Evolutionary conservation across 2,113 vertebrate genomes (phyloP).

Genomic region (Psilopogon haemacephalus): DNA sequence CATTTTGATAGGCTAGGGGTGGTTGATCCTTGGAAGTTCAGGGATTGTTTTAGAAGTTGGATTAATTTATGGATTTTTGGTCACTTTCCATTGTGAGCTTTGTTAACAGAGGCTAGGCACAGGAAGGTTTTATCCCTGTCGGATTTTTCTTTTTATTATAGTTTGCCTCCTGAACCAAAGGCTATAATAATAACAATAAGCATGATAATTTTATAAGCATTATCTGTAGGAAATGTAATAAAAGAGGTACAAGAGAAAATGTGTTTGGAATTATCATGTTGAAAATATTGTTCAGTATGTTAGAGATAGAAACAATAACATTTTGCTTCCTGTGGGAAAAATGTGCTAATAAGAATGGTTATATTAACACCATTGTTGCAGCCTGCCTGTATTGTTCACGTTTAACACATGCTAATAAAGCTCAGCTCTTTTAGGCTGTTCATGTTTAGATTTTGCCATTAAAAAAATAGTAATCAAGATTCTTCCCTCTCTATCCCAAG

Average conservation of each 20-base stretch:
- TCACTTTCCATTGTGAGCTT: not conserved
- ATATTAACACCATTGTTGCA: conserved; percentile 16
- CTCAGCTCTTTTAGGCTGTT: not conserved
- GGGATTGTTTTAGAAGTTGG: not conserved
- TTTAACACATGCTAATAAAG: not conserved
- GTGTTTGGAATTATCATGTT: conserved; percentile 42
- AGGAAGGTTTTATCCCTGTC: not conserved
- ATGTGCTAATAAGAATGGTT: conserved; percentile 29
- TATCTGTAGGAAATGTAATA: conserved; percentile 63
- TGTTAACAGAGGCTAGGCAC: conserved; percentile 1
- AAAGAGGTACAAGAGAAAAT: conserved; percentile 50
- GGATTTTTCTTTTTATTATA: conserved; percentile 41
- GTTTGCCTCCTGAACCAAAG: conserved; percentile 33
- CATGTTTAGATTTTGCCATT: not conserved
- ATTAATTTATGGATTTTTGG: conserved; percentile 23
- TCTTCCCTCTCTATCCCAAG: not conserved
- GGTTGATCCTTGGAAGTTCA: not conserved
- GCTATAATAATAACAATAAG: conserved; percentile 23
- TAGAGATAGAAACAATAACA: conserved; percentile 54
- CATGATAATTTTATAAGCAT: conserved; percentile 57
- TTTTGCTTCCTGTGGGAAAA: conserved; percentile 49
- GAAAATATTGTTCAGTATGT: conserved; percentile 29
- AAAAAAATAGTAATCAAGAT: not conserved
- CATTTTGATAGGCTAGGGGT: not conserved
- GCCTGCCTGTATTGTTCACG: not conserved